These are phyloP conservation scores for Megalonaias nervosa DNA, from an alignment of 1,140 invertebrate species.

Conservation along the genomic window DNA sequence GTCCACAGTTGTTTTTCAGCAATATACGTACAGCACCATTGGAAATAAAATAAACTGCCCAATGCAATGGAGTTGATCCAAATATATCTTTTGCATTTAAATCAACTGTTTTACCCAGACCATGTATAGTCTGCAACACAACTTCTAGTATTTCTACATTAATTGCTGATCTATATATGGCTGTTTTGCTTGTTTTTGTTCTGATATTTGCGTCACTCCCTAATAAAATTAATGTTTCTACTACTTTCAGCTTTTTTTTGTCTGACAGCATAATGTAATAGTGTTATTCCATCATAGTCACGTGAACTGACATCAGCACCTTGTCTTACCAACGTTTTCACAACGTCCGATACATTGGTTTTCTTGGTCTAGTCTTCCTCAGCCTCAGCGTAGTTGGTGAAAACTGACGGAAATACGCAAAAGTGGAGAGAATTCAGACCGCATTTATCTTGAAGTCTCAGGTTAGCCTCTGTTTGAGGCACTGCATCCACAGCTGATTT, in stretches of 20 bases:
- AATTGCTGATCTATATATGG: background rate
- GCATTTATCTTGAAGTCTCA: too few species aligned
- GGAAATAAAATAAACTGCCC: conserved; percentile 16
- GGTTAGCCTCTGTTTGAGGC: too few species aligned
- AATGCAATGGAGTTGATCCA: conserved; percentile 23
- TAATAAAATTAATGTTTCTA: conserved; percentile 1
- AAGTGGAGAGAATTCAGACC: too few species aligned
- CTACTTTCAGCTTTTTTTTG: background rate
- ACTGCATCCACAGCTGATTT: too few species aligned
- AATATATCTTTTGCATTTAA: conserved; percentile 13
- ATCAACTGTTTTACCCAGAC: background rate
- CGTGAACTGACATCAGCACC: conserved; percentile 4
- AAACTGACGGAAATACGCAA: too few species aligned
- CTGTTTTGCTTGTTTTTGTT: conserved; percentile 3
- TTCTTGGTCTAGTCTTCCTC: too few species aligned
- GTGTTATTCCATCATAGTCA: background rate
- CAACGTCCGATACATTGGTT: too few species aligned
- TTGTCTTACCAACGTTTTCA: too few species aligned
- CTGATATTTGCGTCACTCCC: background rate
- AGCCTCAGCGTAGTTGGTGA: too few species aligned
- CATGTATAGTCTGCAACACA: background rate
- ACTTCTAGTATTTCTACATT: background rate
- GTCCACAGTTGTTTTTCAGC: conserved; percentile 3
- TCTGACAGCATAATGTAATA: conserved; percentile 2
- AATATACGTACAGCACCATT: background rate